phyloP scores from a whole-genome alignment of 2,113 vertebrate genomes.

The Boleophthalmus pectinirostris region DNA sequence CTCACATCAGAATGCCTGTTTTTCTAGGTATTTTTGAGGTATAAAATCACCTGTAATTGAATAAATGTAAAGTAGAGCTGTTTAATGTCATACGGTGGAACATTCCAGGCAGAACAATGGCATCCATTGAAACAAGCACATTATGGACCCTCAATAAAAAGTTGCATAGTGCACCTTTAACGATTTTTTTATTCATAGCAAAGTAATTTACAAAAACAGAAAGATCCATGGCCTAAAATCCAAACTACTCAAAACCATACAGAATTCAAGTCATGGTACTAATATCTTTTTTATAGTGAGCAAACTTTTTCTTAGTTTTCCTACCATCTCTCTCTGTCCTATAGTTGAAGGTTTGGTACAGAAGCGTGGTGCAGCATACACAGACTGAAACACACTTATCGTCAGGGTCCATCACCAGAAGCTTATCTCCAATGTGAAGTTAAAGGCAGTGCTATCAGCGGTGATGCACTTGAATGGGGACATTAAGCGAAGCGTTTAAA shows the following conservation, averaged over 20 bases:
- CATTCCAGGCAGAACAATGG: too few relatives aligned
- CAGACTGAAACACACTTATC: constrained; percentile 42
- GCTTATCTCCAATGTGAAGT: constrained; percentile 48
- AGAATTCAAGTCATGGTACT: neutral
- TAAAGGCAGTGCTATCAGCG: constrained; percentile 48
- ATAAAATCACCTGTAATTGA: too few relatives aligned
- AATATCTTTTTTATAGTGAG: neutral
- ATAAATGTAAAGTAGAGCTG: too few relatives aligned
- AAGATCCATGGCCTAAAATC: neutral
- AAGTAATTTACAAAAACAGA: too few relatives aligned
- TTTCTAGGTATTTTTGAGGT: too few relatives aligned
- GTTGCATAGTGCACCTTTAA: too few relatives aligned
- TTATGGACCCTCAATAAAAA: too few relatives aligned
- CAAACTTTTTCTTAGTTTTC: neutral
- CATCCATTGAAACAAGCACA: too few relatives aligned
- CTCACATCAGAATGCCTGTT: too few relatives aligned
- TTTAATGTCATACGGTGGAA: too few relatives aligned
- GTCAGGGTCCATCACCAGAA: constrained; percentile 41
- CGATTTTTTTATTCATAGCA: too few relatives aligned
- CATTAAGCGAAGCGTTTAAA: constrained; percentile 34
- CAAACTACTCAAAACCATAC: too few relatives aligned
- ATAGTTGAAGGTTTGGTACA: constrained; percentile 3
- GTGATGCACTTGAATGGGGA: constrained; percentile 41
- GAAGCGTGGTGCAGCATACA: constrained; percentile 2
- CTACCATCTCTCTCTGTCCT: neutral